Evolutionary conservation across 2,888 invertebrate genomes (phyloP), one percentile per base, ranked within the genome.

Genomic region (Euplexia lucipara): DNA sequence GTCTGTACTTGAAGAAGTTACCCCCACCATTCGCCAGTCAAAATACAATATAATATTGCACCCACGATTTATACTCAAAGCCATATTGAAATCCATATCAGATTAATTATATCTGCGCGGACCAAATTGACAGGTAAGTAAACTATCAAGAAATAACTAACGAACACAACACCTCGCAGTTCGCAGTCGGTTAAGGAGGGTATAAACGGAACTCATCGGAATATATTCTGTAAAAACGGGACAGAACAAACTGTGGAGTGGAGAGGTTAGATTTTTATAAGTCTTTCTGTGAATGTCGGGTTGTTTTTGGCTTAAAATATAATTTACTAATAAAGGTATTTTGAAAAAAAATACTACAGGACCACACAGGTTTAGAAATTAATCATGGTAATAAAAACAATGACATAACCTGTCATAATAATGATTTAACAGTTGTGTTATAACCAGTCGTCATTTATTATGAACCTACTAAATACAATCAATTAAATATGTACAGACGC

Each of bases 171-270:
- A 74, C 69, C 70, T 64, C 69, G 16, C 53, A 64, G 59, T 78
- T 60, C 67, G 83, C 82, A 86, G 86, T 89, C 88, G 90, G 89
- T 83, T 85, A 87, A 87, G 69, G 83, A 87, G 88, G 89, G 88
- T 84, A 88, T 88, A 89, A 90, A 89, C 88, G 88, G 87, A 91
- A 91, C 90, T 90, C 91, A 91, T 92, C 92, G 92, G 90, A 83
- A 93, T 92, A 91, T 92, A 92, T 91, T 91, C 91, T 84, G 86
- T 88, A 86, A 90, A 90, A 87, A 90, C 80, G 48, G 86, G 61
- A 87, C 81, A 82, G 39, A 1, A 75, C 32, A 58, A 59, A 6
- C 64, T 18, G 26, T 87, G 71, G 91, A 91, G 90, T 57, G 3
- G 79, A 20, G 9, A 32, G 14, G 10, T 16, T 37, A 1, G 10